These are phyloP conservation scores for Nipponacmea schrenckii DNA, from an alignment of 2,888 invertebrate genomes.

Conservation along the genomic window DNA sequence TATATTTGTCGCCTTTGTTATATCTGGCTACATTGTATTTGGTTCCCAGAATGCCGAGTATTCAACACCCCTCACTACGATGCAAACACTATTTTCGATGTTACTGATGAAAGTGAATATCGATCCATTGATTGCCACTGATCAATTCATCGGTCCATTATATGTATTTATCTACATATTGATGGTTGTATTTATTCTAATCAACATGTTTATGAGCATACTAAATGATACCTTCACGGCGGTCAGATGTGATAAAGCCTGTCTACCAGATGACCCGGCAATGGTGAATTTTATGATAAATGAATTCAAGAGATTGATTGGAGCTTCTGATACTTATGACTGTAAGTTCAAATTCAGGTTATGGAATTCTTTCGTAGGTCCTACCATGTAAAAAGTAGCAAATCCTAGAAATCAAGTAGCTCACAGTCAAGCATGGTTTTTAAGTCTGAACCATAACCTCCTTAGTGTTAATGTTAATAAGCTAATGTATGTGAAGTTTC, in stretches of 20 bases:
- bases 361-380: no score
- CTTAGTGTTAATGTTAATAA: no score
- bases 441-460: no score
- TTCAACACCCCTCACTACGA: conserved; percentile 49
- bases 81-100: conserved; percentile 61
- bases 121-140: conserved; percentile 39
- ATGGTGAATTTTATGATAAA: conserved; percentile 57
- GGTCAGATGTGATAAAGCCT: conserved; percentile 46
- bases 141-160: conserved; percentile 44
- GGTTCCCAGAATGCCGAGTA: conserved; percentile 42
- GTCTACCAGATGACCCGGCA: conserved; percentile 59
- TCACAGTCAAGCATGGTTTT: no score
- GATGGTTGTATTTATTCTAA: conserved; percentile 53
- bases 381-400: no score
- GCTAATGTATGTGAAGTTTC: no score
- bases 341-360: conserved; percentile 3
- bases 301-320: conserved; percentile 37
- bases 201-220: conserved; percentile 63
- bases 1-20: conserved; percentile 59
- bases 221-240: conserved; percentile 57
- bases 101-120: conserved; percentile 55
- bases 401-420: no score
- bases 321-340: conserved; percentile 1
- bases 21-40: conserved; percentile 50
- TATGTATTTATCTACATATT: conserved; percentile 53